A percentile compares a stretch with the other conserved stretches of the same genome.
Conservation (phyloP, 2,113 vertebrate species). For the Phylloscopus whistleri region DNA sequence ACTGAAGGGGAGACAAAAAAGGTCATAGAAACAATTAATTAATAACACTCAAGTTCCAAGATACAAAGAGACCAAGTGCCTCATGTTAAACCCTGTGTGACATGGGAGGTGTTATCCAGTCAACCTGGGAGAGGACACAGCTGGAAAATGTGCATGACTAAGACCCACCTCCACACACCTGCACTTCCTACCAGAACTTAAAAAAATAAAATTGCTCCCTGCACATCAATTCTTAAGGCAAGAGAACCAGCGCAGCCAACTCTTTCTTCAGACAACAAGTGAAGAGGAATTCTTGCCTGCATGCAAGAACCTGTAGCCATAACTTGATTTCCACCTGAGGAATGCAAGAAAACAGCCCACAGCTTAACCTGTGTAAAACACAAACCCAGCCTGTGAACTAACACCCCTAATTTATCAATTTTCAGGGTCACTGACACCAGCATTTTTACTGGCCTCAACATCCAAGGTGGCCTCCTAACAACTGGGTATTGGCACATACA, state of each 20-base stretch:
- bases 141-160: accelerated
- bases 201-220: neutral
- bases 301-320: neutral
- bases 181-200: neutral
- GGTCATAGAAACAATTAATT: neutral
- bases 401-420: neutral
- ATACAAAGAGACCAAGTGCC: neutral
- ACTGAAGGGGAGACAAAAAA: neutral
- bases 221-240: neutral
- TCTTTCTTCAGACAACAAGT: neutral
- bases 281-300: neutral
- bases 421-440: neutral
- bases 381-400: neutral
- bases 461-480: neutral
- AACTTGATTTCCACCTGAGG: neutral
- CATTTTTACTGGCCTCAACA: neutral
- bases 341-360: neutral
- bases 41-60: neutral
- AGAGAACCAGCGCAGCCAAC: neutral
- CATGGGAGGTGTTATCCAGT: neutral
- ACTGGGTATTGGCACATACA: neutral
- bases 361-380: neutral
- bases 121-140: neutral
- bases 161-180: neutral
- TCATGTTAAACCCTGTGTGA: neutral